Conservation (phyloP, 2,113 vertebrate species). For the Hemicordylus capensis region DNA sequence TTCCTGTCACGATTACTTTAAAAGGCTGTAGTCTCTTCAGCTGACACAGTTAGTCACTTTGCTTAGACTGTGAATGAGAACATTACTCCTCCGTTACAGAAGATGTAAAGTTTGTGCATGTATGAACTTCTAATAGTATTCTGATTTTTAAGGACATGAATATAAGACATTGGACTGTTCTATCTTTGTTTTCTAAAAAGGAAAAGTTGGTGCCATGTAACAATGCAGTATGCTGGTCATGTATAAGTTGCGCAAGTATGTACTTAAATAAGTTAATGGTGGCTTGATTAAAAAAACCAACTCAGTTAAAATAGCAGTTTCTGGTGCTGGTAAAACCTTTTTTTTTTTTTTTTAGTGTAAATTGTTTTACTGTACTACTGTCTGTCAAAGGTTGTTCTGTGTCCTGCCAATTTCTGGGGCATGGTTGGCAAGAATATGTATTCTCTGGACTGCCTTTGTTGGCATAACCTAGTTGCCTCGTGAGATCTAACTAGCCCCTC, state of each 20-base stretch:
- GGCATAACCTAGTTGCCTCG: no score
- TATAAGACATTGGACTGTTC: not conserved
- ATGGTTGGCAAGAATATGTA: no score
- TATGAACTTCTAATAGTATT: not conserved
- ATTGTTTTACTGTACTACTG: not conserved
- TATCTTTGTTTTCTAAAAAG: not conserved
- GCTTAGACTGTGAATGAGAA: not conserved
- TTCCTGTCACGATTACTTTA: not conserved
- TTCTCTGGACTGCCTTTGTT: no score
- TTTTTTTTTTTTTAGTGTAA: not conserved
- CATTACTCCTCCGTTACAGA: not conserved
- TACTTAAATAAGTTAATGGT: conserved; percentile 1
- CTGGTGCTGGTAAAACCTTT: not conserved
- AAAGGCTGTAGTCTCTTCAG: not conserved
- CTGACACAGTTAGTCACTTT: not conserved
- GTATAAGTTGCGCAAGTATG: conserved; percentile 6
- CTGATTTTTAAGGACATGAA: conserved; percentile 8
- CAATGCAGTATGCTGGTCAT: not conserved
- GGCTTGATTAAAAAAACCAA: conserved; percentile 11
- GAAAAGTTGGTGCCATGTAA: conserved; percentile 12
- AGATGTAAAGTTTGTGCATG: conserved; percentile 11
- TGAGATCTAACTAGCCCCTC: no score
- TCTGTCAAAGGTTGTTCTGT: no score
- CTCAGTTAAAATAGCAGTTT: conserved; percentile 2
- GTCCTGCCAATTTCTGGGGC: no score